Base-by-base conservation (phyloP, 2,113 vertebrate species). In the Oenanthe oenanthe region DNA sequence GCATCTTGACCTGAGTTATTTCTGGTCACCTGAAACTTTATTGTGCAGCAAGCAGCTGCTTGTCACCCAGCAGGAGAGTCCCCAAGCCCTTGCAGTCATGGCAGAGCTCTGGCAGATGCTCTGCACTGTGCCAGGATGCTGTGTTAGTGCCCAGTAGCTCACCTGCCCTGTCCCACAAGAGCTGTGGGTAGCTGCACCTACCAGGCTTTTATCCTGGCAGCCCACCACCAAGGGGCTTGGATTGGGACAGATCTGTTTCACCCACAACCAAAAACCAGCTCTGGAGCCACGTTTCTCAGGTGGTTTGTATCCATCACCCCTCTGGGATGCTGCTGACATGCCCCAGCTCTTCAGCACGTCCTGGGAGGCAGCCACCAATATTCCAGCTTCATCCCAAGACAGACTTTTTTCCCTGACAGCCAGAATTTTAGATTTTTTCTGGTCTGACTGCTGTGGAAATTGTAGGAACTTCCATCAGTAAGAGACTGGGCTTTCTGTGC, bases 281-380 rank as follows among this genome's bases (percentile, higher is more conserved):
- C 60, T 38, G 47, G 42, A 67, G 47, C 38, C 63, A 18, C 0
- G 0, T 77, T 85, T 54, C 24, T 40, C 0, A 0, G 15, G 40
- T 43, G 68, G 29, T 67, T 87, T 58, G 42, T 53, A 15, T n/a
- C 50, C 34, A 19, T 29, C 72, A 26, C 42, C 25, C 21, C 29
- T 54, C 43, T n/a, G 32, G 58, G 72, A 25, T 63, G 26, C 48
- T 84, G 67, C 58, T 53, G 68, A 7, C 6, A 2, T 58, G 40
- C 19, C 40, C 38, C 74, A 87, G 50, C 40, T 22, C 38, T 48
- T 75, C 62, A 62, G 77, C 53, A 17, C 8, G 36, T 71, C 53
- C 82, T 12, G 3, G 47, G 50, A 67, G 28, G 31, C 18, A 31
- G 18, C 20, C 38, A 12, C 32, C 34, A 43, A 13, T 60, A 50